Evolutionary conservation across 2,113 vertebrate species (phyloP).

Genomic region (Amphilophus citrinellus): DNA sequence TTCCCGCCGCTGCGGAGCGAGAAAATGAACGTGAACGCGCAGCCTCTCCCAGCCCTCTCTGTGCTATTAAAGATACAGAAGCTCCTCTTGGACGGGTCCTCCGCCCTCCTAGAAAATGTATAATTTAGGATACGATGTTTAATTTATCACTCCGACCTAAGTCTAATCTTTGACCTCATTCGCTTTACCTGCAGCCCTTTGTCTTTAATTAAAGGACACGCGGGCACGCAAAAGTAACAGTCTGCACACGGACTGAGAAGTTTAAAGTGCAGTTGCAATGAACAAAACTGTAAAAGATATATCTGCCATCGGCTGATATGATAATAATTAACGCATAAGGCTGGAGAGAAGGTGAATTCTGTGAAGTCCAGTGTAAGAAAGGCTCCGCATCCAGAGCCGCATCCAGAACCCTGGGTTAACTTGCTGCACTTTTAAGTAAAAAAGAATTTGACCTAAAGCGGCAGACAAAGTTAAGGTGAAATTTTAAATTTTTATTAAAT

Average conservation of each 20-base stretch:
- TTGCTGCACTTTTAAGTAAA: neutral
- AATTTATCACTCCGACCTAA: slow-evolving; percentile 62
- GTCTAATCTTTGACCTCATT: slow-evolving; percentile 72
- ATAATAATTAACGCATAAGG: neutral
- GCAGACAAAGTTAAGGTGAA: neutral
- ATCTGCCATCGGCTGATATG: neutral
- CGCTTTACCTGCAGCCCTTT: slow-evolving; percentile 19
- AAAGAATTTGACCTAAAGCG: neutral
- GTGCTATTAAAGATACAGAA: slow-evolving; percentile 79
- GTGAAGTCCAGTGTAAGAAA: neutral
- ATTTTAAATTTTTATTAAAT: neutral
- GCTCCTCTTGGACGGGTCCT: slow-evolving; percentile 36
- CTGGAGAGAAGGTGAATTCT: neutral
- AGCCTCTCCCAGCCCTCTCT: slow-evolving; percentile 83
- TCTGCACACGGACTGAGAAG: slow-evolving; percentile 5
- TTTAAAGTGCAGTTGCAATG: neutral
- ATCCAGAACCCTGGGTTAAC: neutral
- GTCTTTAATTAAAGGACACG: slow-evolving; percentile 9
- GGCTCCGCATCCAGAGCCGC: accelerated
- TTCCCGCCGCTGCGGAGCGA: slow-evolving; percentile 68
- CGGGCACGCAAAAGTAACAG: neutral
- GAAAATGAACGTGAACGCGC: slow-evolving; percentile 76
- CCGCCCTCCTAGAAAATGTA: slow-evolving; percentile 68
- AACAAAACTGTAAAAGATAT: neutral
- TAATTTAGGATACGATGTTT: slow-evolving; percentile 75